Conservation (phyloP, 2,888 invertebrate genomes). For the Campaea margaritaria region DNA sequence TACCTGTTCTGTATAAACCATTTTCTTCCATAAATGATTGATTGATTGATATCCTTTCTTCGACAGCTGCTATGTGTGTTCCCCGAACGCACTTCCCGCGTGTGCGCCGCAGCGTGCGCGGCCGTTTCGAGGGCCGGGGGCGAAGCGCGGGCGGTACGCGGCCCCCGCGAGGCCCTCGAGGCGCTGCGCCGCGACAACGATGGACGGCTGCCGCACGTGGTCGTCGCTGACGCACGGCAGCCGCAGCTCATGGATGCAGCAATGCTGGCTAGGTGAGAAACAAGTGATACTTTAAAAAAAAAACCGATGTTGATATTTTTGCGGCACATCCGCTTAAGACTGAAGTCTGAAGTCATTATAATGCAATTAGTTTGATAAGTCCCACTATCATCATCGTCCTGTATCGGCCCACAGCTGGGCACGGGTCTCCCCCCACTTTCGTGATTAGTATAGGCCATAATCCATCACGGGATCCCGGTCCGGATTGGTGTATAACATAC, state of each 20-base stretch:
- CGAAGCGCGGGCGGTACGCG: slow-evolving; percentile 83
- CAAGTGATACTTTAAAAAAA: too few species aligned
- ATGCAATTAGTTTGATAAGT: too few species aligned
- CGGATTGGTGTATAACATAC: too few species aligned
- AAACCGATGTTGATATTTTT: too few species aligned
- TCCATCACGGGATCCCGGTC: too few species aligned
- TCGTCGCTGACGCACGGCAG: slow-evolving; percentile 87
- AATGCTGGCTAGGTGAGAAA: slow-evolving; percentile 86
- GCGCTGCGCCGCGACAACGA: slow-evolving; percentile 75
- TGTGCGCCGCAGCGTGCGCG: slow-evolving; percentile 87
- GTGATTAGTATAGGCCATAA: too few species aligned
- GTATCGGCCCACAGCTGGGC: too few species aligned
- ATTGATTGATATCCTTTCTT: slow-evolving; percentile 24
- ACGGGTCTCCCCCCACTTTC: too few species aligned
- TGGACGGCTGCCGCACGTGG: slow-evolving; percentile 85
- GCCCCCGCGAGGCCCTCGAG: slow-evolving; percentile 84
- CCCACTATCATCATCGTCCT: too few species aligned
- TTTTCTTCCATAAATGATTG: too few species aligned
- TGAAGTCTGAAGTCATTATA: too few species aligned
- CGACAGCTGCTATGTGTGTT: slow-evolving; percentile 90
- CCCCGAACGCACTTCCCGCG: slow-evolving; percentile 87
- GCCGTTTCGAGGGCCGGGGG: slow-evolving; percentile 86
- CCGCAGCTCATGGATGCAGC: slow-evolving; percentile 86
- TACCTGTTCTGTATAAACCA: not conserved
- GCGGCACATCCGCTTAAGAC: too few species aligned